Evolutionary conservation across 92 coral and sea anemone species (phyloP).

Genomic region (Epizoanthus stellaris): DNA sequence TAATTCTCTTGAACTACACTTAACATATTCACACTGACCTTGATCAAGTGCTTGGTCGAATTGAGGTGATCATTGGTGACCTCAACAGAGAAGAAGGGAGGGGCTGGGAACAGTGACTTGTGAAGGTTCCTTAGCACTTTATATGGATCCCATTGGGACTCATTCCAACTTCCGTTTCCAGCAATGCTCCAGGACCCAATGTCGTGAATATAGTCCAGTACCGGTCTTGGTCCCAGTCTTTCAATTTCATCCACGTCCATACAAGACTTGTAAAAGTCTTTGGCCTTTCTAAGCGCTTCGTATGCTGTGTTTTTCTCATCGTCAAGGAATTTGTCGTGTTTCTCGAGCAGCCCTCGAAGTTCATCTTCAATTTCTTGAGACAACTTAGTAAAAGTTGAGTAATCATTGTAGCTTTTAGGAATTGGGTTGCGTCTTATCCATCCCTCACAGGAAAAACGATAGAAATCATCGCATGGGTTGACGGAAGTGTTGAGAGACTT

Average conservation of each 20-base stretch:
- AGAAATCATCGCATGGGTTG: conserved; percentile 91
- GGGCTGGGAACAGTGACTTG: conserved; percentile 90
- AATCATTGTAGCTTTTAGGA: conserved; percentile 95
- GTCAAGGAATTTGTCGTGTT: conserved; percentile 47
- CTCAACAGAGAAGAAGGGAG: conserved; percentile 98
- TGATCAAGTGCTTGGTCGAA: conserved; percentile 93
- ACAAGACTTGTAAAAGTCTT: conserved; percentile 83
- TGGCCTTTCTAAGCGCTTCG: conserved; percentile 84
- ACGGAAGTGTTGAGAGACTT: conserved; percentile 70
- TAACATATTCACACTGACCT: conserved; percentile 56
- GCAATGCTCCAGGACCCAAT: conserved; percentile 98
- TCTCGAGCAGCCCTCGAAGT: conserved; percentile 69
- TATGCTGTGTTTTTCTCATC: conserved; percentile 57
- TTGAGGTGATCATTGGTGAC: conserved; percentile 98
- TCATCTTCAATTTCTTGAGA: conserved; percentile 87
- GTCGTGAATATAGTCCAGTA: conserved; percentile 73
- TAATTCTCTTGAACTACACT: background rate
- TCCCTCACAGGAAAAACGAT: conserved; percentile 84
- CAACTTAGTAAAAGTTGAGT: conserved; percentile 88
- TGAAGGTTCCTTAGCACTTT: conserved; percentile 76
- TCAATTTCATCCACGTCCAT: conserved; percentile 85
- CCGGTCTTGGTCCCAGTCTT: conserved; percentile 81
- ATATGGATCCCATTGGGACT: conserved; percentile 81
- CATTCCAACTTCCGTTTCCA: conserved; percentile 81
- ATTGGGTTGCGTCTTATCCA: conserved; percentile 91